Base-by-base conservation (phyloP, 1,140 invertebrate genomes). In the Schmidtea mediterranea region DNA sequence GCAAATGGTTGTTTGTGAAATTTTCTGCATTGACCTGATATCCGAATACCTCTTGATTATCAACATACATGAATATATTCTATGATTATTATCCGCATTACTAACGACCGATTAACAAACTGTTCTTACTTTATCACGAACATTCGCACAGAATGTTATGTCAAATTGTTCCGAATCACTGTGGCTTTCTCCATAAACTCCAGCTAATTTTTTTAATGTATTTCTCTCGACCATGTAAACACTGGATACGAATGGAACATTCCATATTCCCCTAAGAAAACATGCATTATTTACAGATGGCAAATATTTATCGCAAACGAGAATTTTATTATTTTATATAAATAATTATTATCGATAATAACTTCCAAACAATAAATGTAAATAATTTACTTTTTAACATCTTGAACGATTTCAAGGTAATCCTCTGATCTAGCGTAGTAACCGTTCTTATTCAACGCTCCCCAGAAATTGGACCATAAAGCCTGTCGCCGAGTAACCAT, bases 381-480 rank as follows among this genome's bases (percentile, higher is more conserved):
- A 32, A 32, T 32, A 32, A 32, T 32, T 32, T 32, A 32, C 82
- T 74, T 73, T 60, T 76, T 74, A 52, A 75, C 71, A 48, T 75
- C 71, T 51, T 83, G 75, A 0, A 92, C 78, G 56, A 98, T 87
- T 54, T 90, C 81, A 74, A 94, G 78, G 59, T 98, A 98, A 65
- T 97, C 90, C 43, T 78, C 74, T 2, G 86, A 89, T 26, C 89
- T 71, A 0, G 81, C 78, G 65, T 95, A 97, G 61, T 76, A 95
- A 16, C 87, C 89, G 49, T 81, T 75, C 2, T 41, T 26, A 43
- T 21, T 19, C 21, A 43, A 65, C 0, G 83, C 80, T 0, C 89
- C 92, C 92, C 92, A 98, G 66, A 97, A 97, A 65, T 97, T 98
- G 51, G 86, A 89, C 87, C 87, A 95, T 8, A 81, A 74, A 60